A percentile compares a stretch with the other conserved stretches of the same genome.
Conservation (phyloP, 2,113 vertebrate species). For the Notothenia rossii region DNA sequence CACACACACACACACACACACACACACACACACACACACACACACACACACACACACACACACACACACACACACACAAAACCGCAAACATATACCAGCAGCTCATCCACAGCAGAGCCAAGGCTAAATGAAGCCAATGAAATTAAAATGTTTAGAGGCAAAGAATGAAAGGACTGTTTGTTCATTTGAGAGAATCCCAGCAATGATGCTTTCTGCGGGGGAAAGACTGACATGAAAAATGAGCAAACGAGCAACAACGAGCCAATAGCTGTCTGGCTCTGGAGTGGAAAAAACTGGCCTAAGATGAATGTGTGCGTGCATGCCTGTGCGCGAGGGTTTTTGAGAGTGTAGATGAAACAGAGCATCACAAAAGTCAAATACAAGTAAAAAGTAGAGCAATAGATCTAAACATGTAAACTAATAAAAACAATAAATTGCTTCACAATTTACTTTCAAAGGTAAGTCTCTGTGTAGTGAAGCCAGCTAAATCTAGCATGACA, state of each 20-base stretch:
- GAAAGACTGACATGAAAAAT: constrained; percentile 74
- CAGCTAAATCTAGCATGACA: background rate
- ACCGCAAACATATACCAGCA: constrained; percentile 32
- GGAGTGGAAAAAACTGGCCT: constrained; percentile 64
- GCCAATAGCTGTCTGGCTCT: constrained; percentile 64
- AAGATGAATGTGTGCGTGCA: constrained; percentile 42
- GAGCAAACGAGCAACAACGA: constrained; percentile 30
- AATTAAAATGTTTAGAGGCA: constrained; percentile 71
- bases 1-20: constrained; percentile 41
- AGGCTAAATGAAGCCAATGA: constrained; percentile 57
- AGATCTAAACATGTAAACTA: constrained; percentile 15
- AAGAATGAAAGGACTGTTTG: constrained; percentile 70
- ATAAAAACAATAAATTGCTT: background rate
- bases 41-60: constrained; percentile 41
- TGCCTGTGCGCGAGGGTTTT: background rate
- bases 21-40: constrained; percentile 51
- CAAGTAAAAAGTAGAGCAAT: constrained; percentile 4
- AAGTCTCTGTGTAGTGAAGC: background rate
- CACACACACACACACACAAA: constrained; percentile 31
- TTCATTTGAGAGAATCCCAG: constrained; percentile 66
- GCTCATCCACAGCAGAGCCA: constrained; percentile 51
- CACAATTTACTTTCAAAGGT: background rate
- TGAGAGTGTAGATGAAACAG: constrained; percentile 19
- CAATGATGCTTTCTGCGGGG: constrained; percentile 64
- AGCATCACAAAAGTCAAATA: constrained; percentile 21